Evolutionary conservation across 2,888 invertebrate species (phyloP).

Genomic region (Ganaspis brasiliensis): DNA sequence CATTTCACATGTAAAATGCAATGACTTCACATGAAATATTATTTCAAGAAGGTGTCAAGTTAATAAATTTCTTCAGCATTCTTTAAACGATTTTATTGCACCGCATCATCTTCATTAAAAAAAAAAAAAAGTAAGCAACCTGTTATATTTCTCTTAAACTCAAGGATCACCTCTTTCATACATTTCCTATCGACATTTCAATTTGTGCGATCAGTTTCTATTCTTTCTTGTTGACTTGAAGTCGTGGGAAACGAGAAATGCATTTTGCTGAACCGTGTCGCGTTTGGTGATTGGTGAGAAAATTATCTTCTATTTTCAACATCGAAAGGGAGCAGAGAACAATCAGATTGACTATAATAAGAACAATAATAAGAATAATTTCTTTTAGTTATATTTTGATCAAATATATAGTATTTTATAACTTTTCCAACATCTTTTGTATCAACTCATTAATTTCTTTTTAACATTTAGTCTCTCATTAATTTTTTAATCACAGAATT

Average conservation of each 20-base stretch:
- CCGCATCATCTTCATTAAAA: not conserved
- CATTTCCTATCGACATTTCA: not conserved
- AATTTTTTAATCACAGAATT: not conserved
- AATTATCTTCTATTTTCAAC: constrained; percentile 25
- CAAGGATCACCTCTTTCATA: not conserved
- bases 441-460: no score
- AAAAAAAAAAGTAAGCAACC: no score
- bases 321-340: not conserved
- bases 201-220: not conserved
- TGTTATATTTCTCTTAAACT: not conserved
- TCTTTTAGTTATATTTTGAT: no score
- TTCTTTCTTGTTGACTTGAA: no score
- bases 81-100: not conserved
- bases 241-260: constrained; percentile 28
- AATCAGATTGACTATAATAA: not conserved
- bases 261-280: constrained; percentile 22
- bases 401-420: no score
- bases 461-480: no score
- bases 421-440: no score
- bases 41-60: constrained; percentile 4
- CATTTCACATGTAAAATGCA: constrained; percentile 20
- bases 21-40: constrained; percentile 32
- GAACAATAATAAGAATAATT: no score
- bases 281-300: constrained; percentile 24
- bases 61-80: constrained; percentile 3